A percentile compares a stretch with the other conserved stretches of the same genome.
phyloP scores from a whole-genome alignment of 2,797 vertebrate species.

The Sebastiscus tertius region DNA sequence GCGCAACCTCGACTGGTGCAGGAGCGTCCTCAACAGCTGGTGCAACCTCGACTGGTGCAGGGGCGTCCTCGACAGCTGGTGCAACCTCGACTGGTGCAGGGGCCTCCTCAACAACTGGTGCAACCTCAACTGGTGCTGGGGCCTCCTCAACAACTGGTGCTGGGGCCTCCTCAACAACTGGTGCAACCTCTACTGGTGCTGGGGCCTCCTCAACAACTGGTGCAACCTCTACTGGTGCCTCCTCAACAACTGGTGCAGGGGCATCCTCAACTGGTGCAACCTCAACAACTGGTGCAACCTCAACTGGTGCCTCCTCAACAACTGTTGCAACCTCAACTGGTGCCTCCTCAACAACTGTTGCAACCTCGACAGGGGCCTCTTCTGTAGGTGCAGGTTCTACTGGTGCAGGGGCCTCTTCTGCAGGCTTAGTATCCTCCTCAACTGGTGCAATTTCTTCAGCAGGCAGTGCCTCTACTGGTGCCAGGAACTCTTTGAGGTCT shows the following conservation, averaged over 20 bases:
- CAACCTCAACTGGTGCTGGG: neutral
- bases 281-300: neutral
- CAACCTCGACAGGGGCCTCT: neutral
- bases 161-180: conserved; percentile 9
- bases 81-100: neutral
- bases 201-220: conserved; percentile 14
- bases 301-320: conserved; percentile 2
- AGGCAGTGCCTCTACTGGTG: neutral
- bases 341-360: neutral
- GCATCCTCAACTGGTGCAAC: neutral
- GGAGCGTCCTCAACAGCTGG: neutral
- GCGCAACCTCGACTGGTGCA: neutral
- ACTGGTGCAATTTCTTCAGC: neutral
- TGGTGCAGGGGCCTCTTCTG: neutral
- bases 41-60: neutral
- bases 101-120: neutral
- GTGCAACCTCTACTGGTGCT: neutral
- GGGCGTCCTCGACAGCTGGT: neutral
- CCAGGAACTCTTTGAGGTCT: neutral
- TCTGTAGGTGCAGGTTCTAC: neutral
- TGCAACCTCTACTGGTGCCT: neutral
- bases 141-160: neutral
- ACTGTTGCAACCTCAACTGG: neutral
- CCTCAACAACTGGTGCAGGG: neutral
- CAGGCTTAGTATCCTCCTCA: neutral